Percentiles rank a stretch among this genome's conserved stretches.
Evolutionary conservation across 2,797 vertebrate species (phyloP).

Genomic region (Sitta carolinensis): DNA sequence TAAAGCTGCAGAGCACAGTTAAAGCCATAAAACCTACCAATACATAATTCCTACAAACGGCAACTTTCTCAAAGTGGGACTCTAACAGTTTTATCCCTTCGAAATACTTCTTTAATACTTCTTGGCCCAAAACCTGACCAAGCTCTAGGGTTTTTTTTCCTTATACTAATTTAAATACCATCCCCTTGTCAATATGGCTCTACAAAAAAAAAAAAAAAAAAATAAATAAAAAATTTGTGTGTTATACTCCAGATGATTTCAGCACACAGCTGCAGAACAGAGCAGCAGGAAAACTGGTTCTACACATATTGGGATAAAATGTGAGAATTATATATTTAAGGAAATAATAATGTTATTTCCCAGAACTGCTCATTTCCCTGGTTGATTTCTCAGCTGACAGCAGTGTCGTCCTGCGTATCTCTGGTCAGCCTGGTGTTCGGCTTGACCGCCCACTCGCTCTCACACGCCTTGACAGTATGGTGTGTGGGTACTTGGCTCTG

Average conservation of each 20-base stretch:
- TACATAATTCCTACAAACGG: neutral
- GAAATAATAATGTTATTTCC: neutral
- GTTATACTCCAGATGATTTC: neutral
- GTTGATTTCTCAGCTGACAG: neutral
- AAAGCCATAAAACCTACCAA: neutral
- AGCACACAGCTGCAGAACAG: neutral
- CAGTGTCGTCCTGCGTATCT: no score
- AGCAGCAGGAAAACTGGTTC: neutral
- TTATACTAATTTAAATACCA: neutral
- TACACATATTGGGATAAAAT: neutral
- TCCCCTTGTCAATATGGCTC: neutral
- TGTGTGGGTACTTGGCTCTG: no score
- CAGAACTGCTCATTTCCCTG: neutral
- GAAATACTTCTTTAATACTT: no score
- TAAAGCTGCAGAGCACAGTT: neutral
- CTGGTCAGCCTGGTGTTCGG: no score
- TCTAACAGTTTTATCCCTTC: neutral
- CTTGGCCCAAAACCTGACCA: neutral
- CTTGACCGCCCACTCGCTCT: no score
- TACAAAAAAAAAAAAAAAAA: neutral
- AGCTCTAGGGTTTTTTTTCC: neutral
- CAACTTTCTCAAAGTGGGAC: neutral
- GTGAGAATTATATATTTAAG: neutral
- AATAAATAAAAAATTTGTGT: no score
- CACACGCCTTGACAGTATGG: no score